Evolutionary conservation across 2,888 invertebrate species (phyloP).

Genomic region (Trisateles emortualis): DNA sequence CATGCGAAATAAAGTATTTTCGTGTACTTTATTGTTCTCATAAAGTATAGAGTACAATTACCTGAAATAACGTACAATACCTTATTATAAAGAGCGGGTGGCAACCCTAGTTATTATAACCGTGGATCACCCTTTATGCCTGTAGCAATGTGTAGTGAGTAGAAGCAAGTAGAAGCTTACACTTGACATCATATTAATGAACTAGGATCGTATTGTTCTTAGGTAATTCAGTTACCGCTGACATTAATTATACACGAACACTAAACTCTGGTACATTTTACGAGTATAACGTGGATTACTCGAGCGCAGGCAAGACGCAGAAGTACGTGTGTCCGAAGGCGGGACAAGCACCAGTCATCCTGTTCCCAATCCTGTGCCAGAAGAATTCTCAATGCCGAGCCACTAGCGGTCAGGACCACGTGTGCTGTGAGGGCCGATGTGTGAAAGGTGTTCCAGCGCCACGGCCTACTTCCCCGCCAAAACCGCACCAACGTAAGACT

Average conservation of each 20-base stretch:
- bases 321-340: conserved; percentile 80
- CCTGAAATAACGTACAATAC: too few relatives aligned
- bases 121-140: neutral
- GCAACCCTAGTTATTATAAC: too few relatives aligned
- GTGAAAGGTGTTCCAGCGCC: conserved; percentile 88
- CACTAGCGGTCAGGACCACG: conserved; percentile 76
- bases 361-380: conserved; percentile 81
- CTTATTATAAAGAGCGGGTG: too few relatives aligned
- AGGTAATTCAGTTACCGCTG: conserved; percentile 61
- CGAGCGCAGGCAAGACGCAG: conserved; percentile 74
- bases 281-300: conserved; percentile 60
- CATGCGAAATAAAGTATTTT: too few relatives aligned
- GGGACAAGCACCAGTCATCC: conserved; percentile 64
- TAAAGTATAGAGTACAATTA: too few relatives aligned
- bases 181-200: conserved; percentile 46
- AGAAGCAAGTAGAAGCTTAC: conserved; percentile 7
- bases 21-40: too few relatives aligned
- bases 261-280: conserved; percentile 53
- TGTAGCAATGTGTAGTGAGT: too few relatives aligned
- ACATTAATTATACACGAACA: conserved; percentile 61
- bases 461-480: conserved; percentile 71
- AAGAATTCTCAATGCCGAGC: conserved; percentile 79
- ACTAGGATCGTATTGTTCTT: conserved; percentile 57
- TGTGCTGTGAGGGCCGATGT: conserved; percentile 86
- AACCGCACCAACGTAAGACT: conserved; percentile 78